Evolutionary conservation across 2,113 vertebrate genomes (phyloP).

Genomic region (Canis aureus): DNA sequence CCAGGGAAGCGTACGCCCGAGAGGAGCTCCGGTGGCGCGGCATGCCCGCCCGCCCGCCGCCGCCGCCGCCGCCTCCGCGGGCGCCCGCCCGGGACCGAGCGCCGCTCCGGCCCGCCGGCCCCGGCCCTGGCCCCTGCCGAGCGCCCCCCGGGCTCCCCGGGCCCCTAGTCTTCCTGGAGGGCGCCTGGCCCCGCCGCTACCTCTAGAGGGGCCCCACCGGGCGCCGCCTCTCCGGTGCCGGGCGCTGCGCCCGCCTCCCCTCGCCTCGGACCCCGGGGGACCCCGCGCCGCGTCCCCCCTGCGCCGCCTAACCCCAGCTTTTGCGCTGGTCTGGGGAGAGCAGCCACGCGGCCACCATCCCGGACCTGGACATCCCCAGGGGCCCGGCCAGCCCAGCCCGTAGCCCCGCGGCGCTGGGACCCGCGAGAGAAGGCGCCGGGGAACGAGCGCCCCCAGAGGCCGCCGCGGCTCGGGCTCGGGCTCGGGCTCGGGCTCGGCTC

Average conservation of each 20-base stretch:
- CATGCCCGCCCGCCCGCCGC: conserved; percentile 82
- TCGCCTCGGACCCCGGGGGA: conserved; percentile 71
- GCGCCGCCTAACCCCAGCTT: conserved; percentile 66
- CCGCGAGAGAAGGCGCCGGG: conserved; percentile 49
- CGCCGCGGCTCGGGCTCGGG: too few species aligned
- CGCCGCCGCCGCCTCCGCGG: conserved; percentile 75
- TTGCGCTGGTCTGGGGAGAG: conserved; percentile 64
- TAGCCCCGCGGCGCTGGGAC: conserved; percentile 74
- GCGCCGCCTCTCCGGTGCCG: conserved; percentile 57
- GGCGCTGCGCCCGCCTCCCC: conserved; percentile 59
- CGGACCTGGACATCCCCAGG: conserved; percentile 55
- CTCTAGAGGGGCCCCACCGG: conserved; percentile 45
- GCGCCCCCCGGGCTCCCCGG: conserved; percentile 39
- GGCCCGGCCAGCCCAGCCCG: conserved; percentile 54
- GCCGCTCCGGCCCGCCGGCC: conserved; percentile 63
- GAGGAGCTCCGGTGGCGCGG: conserved; percentile 80
- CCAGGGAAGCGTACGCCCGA: conserved; percentile 80
- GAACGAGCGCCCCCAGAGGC: conserved; percentile 81
- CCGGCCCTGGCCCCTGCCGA: conserved; percentile 56
- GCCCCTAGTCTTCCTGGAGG: conserved; percentile 39
- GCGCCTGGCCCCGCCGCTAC: conserved; percentile 49
- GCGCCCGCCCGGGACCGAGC: conserved; percentile 73
- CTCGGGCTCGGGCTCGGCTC: too few species aligned
- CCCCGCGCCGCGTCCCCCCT: conserved; percentile 63
- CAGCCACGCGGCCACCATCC: conserved; percentile 69